Conservation (phyloP, 1,140 invertebrate genomes). For the Procambarus virginalis region DNA sequence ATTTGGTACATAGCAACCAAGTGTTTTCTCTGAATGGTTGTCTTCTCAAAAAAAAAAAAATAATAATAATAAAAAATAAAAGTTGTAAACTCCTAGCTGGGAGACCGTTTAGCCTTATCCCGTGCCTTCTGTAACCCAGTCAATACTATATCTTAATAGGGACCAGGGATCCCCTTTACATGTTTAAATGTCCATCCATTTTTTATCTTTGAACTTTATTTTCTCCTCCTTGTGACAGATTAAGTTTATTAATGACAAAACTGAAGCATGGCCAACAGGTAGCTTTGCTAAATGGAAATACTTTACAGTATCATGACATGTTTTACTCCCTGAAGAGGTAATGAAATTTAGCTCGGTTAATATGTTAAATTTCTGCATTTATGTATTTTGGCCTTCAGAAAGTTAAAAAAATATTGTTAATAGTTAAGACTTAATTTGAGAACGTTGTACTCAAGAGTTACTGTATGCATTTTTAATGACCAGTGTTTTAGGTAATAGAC, state of each 20-base stretch:
- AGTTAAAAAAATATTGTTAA: constrained; percentile 3
- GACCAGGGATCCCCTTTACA: constrained; percentile 18
- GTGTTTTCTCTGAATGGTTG: background rate
- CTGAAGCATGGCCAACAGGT: background rate
- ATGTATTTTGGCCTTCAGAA: constrained; percentile 3
- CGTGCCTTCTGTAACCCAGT: constrained; percentile 44
- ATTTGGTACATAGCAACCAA: background rate
- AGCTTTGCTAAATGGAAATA: background rate
- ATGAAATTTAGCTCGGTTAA: background rate
- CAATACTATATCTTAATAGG: constrained; percentile 20
- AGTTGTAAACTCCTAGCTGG: constrained; percentile 16
- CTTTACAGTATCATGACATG: constrained; percentile 15
- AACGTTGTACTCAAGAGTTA: constrained; percentile 18
- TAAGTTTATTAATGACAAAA: background rate
- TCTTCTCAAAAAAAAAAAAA: background rate
- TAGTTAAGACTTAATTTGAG: constrained; percentile 11
- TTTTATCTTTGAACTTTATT: constrained; percentile 4
- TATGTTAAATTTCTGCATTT: constrained; percentile 4
- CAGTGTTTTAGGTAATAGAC: constrained; percentile 10
- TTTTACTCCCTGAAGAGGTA: background rate
- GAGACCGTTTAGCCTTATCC: constrained; percentile 41
- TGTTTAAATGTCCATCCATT: constrained; percentile 23
- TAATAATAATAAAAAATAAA: too few species aligned
- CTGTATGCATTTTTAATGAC: constrained; percentile 20
- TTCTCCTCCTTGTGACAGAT: background rate